Conservation (phyloP, 2,797 vertebrate species). For the Lemur catta region DNA sequence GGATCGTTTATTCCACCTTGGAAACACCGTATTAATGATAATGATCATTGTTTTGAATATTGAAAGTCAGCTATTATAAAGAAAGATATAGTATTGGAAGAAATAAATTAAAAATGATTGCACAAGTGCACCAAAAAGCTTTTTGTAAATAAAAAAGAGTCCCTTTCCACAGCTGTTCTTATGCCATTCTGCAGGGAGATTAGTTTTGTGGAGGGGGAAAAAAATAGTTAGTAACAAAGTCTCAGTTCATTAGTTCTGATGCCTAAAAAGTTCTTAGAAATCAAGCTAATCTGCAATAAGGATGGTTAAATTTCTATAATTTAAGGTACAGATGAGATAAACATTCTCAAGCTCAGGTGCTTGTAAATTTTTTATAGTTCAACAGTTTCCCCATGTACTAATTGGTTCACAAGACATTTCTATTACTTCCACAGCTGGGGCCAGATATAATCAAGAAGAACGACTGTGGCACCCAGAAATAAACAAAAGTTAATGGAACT, state of each 20-base stretch:
- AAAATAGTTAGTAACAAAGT: background rate
- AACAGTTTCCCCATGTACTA: background rate
- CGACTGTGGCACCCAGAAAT: conserved; percentile 49
- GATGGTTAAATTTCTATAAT: conserved; percentile 45
- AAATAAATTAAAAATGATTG: background rate
- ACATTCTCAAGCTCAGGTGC: conserved; percentile 22
- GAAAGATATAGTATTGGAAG: background rate
- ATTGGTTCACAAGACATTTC: conserved; percentile 59
- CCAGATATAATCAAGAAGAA: conserved; percentile 64
- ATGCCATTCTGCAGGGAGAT: background rate
- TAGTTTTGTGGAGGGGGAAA: background rate
- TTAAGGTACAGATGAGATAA: conserved; percentile 60
- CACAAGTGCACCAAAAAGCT: background rate
- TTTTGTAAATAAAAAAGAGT: background rate
- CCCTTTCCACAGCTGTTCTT: background rate
- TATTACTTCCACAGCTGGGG: conserved; percentile 51
- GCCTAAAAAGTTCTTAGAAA: conserved; percentile 36
- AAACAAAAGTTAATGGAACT: conserved; percentile 69
- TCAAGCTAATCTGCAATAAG: conserved; percentile 22
- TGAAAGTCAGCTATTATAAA: background rate
- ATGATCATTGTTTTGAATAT: background rate
- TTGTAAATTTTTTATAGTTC: conserved; percentile 40
- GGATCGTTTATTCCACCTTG: background rate
- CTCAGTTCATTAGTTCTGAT: conserved; percentile 44
- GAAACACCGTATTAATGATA: conserved; percentile 2